Percentiles rank a stretch among this genome's conserved stretches.
Evolutionary conservation across 2,113 vertebrate species (phyloP).

Genomic region (Morone saxatilis): DNA sequence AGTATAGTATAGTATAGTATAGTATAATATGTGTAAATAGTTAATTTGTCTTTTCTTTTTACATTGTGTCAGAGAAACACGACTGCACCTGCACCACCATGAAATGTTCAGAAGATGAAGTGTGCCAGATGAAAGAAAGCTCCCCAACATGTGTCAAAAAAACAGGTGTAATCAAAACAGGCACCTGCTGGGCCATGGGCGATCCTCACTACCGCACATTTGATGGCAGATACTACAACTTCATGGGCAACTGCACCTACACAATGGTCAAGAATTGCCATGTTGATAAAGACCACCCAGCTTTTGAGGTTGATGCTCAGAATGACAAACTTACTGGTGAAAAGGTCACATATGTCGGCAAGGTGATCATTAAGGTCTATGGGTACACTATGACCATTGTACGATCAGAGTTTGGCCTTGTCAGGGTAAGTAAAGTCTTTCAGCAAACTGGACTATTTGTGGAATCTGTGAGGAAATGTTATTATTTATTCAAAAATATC

Average conservation of each 20-base stretch:
- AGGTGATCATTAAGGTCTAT: slow-evolving; percentile 77
- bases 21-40: background rate
- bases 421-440: slow-evolving; percentile 75
- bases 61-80: background rate
- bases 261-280: slow-evolving; percentile 64
- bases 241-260: slow-evolving; percentile 75
- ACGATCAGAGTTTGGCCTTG: slow-evolving; percentile 74
- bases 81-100: slow-evolving; percentile 37
- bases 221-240: slow-evolving; percentile 61
- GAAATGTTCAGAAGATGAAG: slow-evolving; percentile 33
- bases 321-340: slow-evolving; percentile 59
- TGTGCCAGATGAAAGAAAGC: slow-evolving; percentile 28
- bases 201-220: slow-evolving; percentile 74
- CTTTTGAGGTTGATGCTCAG: slow-evolving; percentile 60
- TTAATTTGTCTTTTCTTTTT: background rate
- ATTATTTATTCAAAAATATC: background rate
- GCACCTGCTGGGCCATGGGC: slow-evolving; percentile 65
- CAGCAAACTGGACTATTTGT: background rate
- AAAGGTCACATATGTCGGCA: slow-evolving; percentile 72
- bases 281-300: slow-evolving; percentile 30
- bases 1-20: too few relatives aligned
- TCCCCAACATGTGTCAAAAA: slow-evolving; percentile 38
- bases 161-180: background rate
- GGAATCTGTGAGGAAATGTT: background rate
- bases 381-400: slow-evolving; percentile 66